These are phyloP conservation scores for Campylomormyrus tamandua DNA, from an alignment of 2,113 vertebrate species.

Conservation along the genomic window DNA sequence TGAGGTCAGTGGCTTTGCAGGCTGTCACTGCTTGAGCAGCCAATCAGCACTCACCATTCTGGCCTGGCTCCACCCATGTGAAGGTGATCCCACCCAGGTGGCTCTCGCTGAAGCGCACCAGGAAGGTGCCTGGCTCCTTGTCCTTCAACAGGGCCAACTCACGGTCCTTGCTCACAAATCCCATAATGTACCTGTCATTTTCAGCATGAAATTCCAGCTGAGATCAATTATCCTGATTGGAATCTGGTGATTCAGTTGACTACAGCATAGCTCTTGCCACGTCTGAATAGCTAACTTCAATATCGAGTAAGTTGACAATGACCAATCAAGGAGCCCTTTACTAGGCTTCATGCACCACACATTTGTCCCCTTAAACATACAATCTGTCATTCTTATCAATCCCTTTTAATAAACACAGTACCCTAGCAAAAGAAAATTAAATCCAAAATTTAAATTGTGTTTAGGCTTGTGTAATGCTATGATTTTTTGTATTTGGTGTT, in stretches of 20 bases:
- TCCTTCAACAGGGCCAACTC: conserved; percentile 83
- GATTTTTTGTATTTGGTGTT: not conserved
- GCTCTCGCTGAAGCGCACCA: conserved; percentile 92
- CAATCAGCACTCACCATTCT: conserved; percentile 66
- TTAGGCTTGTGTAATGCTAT: not conserved
- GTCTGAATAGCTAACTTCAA: not conserved
- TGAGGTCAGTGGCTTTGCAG: not conserved
- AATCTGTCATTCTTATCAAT: not conserved
- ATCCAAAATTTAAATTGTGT: not conserved
- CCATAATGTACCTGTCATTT: conserved; percentile 78
- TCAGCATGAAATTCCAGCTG: not conserved
- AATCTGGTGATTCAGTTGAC: not conserved
- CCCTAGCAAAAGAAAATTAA: not conserved
- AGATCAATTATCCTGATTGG: not conserved
- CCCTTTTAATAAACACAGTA: not conserved
- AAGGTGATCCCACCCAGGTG: conserved; percentile 95
- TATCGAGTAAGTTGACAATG: not conserved
- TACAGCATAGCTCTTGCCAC: not conserved
- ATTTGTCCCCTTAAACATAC: not conserved
- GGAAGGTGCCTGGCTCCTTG: conserved; percentile 82
- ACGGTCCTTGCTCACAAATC: conserved; percentile 94
- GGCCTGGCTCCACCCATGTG: conserved; percentile 85
- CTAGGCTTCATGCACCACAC: not conserved
- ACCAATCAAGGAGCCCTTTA: not conserved
- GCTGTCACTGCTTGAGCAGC: not conserved